Evolutionary conservation across 2,797 vertebrate species (phyloP), one percentile per base, ranked within the genome.

Genomic region (Chrysolophus pictus): DNA sequence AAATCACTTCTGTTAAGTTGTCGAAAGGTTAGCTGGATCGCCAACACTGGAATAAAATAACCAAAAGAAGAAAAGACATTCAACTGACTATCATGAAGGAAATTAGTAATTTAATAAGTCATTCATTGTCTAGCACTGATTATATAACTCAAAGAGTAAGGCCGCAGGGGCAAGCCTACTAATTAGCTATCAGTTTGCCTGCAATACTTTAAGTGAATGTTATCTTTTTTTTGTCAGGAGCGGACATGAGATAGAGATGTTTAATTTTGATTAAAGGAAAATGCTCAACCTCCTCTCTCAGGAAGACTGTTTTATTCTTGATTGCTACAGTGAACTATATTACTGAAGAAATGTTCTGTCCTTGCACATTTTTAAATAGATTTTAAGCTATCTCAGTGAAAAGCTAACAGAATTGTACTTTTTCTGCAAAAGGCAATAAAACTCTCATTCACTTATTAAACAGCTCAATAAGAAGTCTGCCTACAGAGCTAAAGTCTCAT

Each of bases 351-450:
- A 96, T 92, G 28, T 81, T 96, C 91, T 96, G 72, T 95, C 93
- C 95, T 97, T 94, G 94, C 87, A 94, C 60, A 91, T 96, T 91
- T 96, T 84, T n/a, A 96, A 96, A 97, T 95, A 96, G 93, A 95
- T 95, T 81, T 68, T 67, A 91, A 94, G 60, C 85, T 93, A 94
- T 96, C 83, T 94, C 80, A 88, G 87, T 85, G 91, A 97, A 96
- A 91, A 87, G 82, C 92, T 96, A 96, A 90, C 89, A 95, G 91
- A 97, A 97, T 91, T 96, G 89, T 96, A 93, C 58, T 94, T 96
- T 96, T 92, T 96, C 70, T 96, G 92, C 93, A 90, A 87, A 78
- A 95, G 77, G 82, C 73, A 94, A 90, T 94, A 73, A 96, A 88
- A 95, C 95, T 97, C 93, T 96, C 72, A 96, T 94, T 97, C 39